Base-by-base conservation (phyloP, 1,140 invertebrate genomes). In the Macrobrachium rosenbergii region DNA sequence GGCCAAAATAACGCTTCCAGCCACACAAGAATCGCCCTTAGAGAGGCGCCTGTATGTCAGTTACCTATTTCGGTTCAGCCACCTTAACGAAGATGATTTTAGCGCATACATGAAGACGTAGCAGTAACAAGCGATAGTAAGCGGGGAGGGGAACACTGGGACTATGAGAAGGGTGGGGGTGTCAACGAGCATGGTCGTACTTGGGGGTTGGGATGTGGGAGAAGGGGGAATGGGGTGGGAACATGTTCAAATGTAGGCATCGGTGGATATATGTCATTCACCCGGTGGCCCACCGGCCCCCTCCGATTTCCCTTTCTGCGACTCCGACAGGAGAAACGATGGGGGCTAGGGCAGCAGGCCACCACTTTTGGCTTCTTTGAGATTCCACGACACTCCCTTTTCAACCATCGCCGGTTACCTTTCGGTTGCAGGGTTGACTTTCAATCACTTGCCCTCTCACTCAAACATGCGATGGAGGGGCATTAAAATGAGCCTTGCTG, bases 11-110 rank as follows among this genome's bases (percentile, higher is more conserved):
- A 43, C 64, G 45, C 75, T 17, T 73, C 23, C 62, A 79, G 43
- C 19, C 19, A 28, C 73, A 28, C 64, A 45, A 87, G 69, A 80
- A 19, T 82, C 84, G 78, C 52, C 84, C 73, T 45, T 87, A 87
- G 6, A 19, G 84, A 75, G 16, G 37, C 78, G 62, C 43, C 77
- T 87, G 19, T 69, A 82, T 63, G 84, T 75, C 84, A 87, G 78
- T 87, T 82, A 87, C 84, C 84, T 87, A 87, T 72, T 28, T 69
- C 75, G 79, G 84, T 87, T 87, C 84, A 87, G 77, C 84, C 58
- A 87, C 84, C 84, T 75, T 79, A 23, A 62, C 84, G 84, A 59
- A 87, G 84, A 52, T 52, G 52, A 81, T 80, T 81, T 87, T 76
- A 87, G 77, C 72, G 63, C 64, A 87, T 63, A 81, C 45, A 72